Evolutionary conservation across 1,140 invertebrate genomes (phyloP).

Genomic region (Sminthurides bifidus): DNA sequence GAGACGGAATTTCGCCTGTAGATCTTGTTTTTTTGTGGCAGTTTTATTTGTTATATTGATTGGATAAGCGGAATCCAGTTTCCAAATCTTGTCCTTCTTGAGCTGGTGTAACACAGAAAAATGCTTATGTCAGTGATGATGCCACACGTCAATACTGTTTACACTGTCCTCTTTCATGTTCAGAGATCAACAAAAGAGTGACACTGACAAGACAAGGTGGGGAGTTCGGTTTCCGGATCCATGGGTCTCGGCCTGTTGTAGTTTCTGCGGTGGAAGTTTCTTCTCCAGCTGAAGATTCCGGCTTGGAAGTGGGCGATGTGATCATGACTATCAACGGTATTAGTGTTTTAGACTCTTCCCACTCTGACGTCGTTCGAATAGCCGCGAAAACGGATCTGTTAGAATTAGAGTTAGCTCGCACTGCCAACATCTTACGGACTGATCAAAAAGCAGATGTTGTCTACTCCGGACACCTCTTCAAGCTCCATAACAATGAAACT

Average conservation of each 20-base stretch:
- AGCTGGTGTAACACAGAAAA: too few relatives aligned
- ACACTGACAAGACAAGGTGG: constrained; percentile 38
- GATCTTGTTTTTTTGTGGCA: too few relatives aligned
- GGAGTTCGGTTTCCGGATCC: constrained; percentile 90
- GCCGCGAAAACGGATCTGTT: constrained; percentile 77
- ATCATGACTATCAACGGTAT: constrained; percentile 82
- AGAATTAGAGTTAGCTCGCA: constrained; percentile 74
- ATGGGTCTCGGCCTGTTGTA: constrained; percentile 87
- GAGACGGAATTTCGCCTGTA: too few relatives aligned
- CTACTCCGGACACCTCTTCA: constrained; percentile 15
- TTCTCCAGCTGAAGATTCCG: constrained; percentile 77
- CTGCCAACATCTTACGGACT: constrained; percentile 53
- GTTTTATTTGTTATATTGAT: too few relatives aligned
- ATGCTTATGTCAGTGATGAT: too few relatives aligned
- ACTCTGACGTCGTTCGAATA: constrained; percentile 88
- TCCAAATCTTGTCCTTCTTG: too few relatives aligned
- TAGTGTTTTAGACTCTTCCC: constrained; percentile 55
- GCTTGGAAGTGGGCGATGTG: constrained; percentile 86
- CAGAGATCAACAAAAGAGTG: constrained; percentile 29
- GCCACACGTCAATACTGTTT: too few relatives aligned
- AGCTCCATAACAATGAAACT: constrained; percentile 35
- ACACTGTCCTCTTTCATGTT: too few relatives aligned
- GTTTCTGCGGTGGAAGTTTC: constrained; percentile 87
- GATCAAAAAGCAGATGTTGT: constrained; percentile 32
- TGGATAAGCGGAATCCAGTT: too few relatives aligned